phyloP scores from a whole-genome alignment of 1,140 invertebrate genomes.

The Macrotrachela quadricornifera region DNA sequence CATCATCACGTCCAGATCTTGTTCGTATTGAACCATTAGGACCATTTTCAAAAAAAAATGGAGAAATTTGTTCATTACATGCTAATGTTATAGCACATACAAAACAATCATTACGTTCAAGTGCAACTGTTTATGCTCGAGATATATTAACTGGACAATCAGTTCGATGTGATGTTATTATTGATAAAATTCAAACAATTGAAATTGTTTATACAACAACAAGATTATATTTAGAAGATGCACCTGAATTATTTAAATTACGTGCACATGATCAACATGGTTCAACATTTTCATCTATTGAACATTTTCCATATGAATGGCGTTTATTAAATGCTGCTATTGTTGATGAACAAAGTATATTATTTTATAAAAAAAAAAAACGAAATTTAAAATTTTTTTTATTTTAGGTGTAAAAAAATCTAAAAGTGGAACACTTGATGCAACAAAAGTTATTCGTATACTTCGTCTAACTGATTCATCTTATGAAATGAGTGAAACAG shows the following conservation, averaged over 20 bases:
- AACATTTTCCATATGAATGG: constrained; percentile 7
- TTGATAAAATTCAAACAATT: constrained; percentile 4
- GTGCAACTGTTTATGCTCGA: constrained; percentile 4
- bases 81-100: neutral
- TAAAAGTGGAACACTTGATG: neutral
- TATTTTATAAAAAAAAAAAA: no score
- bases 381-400: no score
- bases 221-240: constrained; percentile 1
- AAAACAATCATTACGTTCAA: neutral
- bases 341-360: neutral
- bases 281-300: constrained; percentile 3
- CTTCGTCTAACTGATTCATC: neutral
- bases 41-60: neutral
- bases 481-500: neutral
- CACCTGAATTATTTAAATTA: neutral
- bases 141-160: constrained; percentile 1
- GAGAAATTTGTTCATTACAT: neutral
- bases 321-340: neutral
- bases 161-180: constrained; percentile 7
- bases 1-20: constrained; percentile 1
- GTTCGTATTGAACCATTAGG: neutral
- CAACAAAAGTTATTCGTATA: neutral
- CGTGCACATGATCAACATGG: neutral
- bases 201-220: constrained; percentile 2
- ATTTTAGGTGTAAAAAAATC: no score